These are phyloP conservation scores for Lagenorhynchus albirostris DNA, from an alignment of 2,113 vertebrate species.

Conservation along the genomic window DNA sequence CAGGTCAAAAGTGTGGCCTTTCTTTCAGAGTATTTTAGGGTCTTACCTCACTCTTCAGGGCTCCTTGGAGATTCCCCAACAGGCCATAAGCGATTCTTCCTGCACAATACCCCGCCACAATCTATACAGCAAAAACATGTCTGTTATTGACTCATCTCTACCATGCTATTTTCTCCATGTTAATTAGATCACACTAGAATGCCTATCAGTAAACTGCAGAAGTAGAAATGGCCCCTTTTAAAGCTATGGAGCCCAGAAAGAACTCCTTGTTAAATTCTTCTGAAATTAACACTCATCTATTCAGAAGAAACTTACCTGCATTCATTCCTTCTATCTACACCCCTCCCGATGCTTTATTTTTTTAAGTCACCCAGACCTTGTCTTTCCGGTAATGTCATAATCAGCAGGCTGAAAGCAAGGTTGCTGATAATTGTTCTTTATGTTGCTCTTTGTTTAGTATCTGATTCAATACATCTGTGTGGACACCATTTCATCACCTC, in stretches of 20 bases:
- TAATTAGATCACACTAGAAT: conserved; percentile 74
- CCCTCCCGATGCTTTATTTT: conserved; percentile 33
- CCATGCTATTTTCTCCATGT: conserved; percentile 58
- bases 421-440: conserved; percentile 91
- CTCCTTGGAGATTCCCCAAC: neutral
- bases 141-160: conserved; percentile 25
- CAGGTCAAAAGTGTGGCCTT: neutral
- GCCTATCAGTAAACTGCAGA: conserved; percentile 63
- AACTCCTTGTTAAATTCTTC: conserved; percentile 49
- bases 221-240: conserved; percentile 27
- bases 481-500: conserved; percentile 92
- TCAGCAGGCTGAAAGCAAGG: conserved; percentile 88
- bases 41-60: neutral
- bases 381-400: conserved; percentile 88
- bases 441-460: conserved; percentile 90
- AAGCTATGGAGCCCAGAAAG: conserved; percentile 32
- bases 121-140: conserved; percentile 10
- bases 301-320: conserved; percentile 45
- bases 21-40: neutral
- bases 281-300: neutral
- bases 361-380: conserved; percentile 86
- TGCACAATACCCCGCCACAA: neutral
- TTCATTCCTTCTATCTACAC: neutral
- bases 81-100: conserved; percentile 6
- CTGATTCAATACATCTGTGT: conserved; percentile 92